Percentiles rank a stretch among this genome's conserved stretches.
These are phyloP conservation scores for Yponomeuta cagnagella DNA, from an alignment of 2,888 invertebrate genomes.

Conservation along the genomic window DNA sequence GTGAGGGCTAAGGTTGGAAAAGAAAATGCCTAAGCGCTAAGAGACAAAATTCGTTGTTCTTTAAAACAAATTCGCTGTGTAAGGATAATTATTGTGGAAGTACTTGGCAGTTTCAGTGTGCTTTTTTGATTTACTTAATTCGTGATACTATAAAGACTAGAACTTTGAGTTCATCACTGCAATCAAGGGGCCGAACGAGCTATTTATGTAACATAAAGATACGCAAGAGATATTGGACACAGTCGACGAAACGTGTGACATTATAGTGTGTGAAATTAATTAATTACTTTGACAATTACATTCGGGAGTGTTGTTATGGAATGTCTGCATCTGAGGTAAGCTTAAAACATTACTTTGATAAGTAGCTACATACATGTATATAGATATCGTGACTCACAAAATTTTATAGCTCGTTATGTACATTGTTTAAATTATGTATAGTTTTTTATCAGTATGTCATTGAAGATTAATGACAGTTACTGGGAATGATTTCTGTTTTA, in stretches of 20 bases:
- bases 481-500: too few species aligned
- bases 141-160: neutral
- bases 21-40: slow-evolving; percentile 43
- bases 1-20: slow-evolving; percentile 49
- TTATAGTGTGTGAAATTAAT: slow-evolving; percentile 51
- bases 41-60: slow-evolving; percentile 38
- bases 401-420: neutral
- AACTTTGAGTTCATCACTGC: neutral
- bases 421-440: neutral
- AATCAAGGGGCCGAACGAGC: neutral
- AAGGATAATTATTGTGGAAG: neutral
- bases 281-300: slow-evolving; percentile 41
- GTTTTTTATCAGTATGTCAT: too few species aligned
- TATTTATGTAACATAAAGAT: slow-evolving; percentile 34
- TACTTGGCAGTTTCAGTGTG: neutral
- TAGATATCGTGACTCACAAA: neutral
- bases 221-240: slow-evolving; percentile 20
- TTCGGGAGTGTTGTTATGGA: slow-evolving; percentile 44
- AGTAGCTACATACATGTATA: neutral
- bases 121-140: slow-evolving; percentile 7
- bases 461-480: too few species aligned
- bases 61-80: slow-evolving; percentile 32
- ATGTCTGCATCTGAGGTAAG: slow-evolving; percentile 43
- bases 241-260: slow-evolving; percentile 39
- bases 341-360: slow-evolving; percentile 6